Evolutionary conservation across 1,140 invertebrate species (phyloP).

Genomic region (Mizuhopecten yessoensis): DNA sequence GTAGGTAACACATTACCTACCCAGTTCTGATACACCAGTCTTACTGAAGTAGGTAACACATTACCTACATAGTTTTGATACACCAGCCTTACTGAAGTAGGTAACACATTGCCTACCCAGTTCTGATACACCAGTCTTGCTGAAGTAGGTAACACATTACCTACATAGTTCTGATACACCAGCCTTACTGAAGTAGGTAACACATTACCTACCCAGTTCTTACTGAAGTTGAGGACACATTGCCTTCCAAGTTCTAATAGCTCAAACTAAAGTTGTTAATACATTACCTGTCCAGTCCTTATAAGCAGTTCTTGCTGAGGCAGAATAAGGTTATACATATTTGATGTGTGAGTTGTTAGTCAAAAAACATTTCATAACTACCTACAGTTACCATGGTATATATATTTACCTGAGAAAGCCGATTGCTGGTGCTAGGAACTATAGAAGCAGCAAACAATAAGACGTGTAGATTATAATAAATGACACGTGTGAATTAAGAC

Average conservation of each 20-base stretch:
- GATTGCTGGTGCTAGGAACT: background rate
- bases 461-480: background rate
- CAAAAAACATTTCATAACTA: no score
- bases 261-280: background rate
- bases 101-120: background rate
- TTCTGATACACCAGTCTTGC: no score
- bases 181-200: background rate
- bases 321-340: no score
- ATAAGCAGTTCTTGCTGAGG: background rate
- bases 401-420: background rate
- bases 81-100: background rate
- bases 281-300: background rate
- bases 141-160: background rate
- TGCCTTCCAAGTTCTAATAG: background rate
- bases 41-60: background rate
- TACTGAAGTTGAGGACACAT: background rate
- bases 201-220: background rate
- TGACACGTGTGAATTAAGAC: background rate
- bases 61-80: background rate
- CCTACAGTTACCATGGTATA: no score
- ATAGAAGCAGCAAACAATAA: no score
- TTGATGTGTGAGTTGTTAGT: no score
- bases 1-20: background rate
- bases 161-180: background rate
- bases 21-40: background rate